Conservation (phyloP, 2,888 invertebrate genomes). For the Celastrina argiolus region DNA sequence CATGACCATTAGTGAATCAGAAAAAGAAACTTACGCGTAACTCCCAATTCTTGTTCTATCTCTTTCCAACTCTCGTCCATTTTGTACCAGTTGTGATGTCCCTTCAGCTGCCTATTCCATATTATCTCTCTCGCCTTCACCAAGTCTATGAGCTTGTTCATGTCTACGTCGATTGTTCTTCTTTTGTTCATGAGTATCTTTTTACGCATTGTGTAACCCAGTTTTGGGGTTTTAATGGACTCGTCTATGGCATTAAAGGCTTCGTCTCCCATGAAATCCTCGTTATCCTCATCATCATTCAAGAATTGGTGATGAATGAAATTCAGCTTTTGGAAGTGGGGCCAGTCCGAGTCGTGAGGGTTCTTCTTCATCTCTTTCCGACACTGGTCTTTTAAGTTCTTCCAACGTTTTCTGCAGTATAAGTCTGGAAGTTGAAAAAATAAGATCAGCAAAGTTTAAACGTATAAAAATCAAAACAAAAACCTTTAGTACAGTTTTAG, state of each 20-base stretch:
- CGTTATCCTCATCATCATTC: conserved; percentile 63
- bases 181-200: conserved; percentile 66
- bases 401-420: conserved; percentile 71
- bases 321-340: conserved; percentile 61
- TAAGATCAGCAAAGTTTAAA: not conserved
- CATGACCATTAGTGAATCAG: too few species aligned
- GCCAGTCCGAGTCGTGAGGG: conserved; percentile 64
- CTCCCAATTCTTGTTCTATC: conserved; percentile 61
- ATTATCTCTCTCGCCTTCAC: conserved; percentile 61
- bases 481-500: too few species aligned
- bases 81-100: conserved; percentile 72
- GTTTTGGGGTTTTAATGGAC: conserved; percentile 63
- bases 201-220: conserved; percentile 68
- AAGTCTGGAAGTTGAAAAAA: conserved; percentile 51
- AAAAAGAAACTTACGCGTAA: conserved; percentile 57
- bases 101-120: conserved; percentile 68
- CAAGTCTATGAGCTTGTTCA: conserved; percentile 63
- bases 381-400: conserved; percentile 71
- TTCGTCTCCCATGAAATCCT: conserved; percentile 60
- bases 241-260: conserved; percentile 61
- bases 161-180: conserved; percentile 63
- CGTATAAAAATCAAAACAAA: too few species aligned
- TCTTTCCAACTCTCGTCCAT: conserved; percentile 71
- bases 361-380: conserved; percentile 71
- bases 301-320: conserved; percentile 69